phyloP scores from a whole-genome alignment of 2,113 vertebrate species.

The Azemiops feae region DNA sequence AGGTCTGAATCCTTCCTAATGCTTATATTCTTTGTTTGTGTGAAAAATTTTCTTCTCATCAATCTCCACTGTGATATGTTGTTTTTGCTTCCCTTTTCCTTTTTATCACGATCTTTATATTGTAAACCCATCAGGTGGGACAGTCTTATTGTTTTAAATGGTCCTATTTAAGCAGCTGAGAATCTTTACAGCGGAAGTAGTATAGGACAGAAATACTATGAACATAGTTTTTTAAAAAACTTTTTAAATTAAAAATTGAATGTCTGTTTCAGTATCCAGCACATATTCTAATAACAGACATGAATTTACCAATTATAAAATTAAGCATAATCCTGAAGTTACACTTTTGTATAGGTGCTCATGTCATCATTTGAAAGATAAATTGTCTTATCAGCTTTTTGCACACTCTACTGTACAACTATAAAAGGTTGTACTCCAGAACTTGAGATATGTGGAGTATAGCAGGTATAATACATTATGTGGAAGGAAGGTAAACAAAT shows the following conservation, averaged over 20 bases:
- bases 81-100: not conserved
- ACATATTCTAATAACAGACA: not conserved
- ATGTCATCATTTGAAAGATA: not conserved
- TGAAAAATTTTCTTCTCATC: not conserved
- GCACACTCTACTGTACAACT: not conserved
- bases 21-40: not conserved
- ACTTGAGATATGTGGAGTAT: not conserved
- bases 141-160: not conserved
- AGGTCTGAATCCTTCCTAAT: not conserved
- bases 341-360: not conserved
- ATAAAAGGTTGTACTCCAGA: not conserved
- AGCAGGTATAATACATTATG: not conserved
- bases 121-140: not conserved
- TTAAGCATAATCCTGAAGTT: not conserved
- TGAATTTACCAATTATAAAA: not conserved
- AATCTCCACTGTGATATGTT: not conserved
- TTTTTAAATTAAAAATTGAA: not conserved
- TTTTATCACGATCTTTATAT: not conserved
- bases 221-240: not conserved
- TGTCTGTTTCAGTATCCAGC: not conserved
- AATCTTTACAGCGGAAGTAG: not conserved
- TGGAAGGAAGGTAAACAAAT: not conserved
- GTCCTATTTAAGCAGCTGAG: not conserved
- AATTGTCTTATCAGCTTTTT: not conserved
- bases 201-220: not conserved